Percentiles rank a stretch among this genome's conserved stretches.
These are phyloP conservation scores for Speoplatyrhinus poulsoni DNA, from an alignment of 2,113 vertebrate genomes.

Conservation along the genomic window DNA sequence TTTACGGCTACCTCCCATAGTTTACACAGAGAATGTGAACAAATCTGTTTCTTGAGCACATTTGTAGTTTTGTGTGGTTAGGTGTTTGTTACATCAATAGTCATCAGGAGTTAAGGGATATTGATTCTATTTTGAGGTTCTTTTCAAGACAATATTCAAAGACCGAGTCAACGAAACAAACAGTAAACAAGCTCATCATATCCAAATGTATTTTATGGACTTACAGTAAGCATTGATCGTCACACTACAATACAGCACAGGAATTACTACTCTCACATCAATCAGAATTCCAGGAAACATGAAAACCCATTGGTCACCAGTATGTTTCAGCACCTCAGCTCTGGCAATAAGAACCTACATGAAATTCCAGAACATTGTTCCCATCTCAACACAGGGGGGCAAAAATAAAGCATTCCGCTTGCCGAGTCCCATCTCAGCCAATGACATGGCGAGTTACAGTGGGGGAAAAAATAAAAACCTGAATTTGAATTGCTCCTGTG, in stretches of 20 bases:
- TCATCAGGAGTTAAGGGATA: slow-evolving; percentile 30
- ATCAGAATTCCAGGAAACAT: too few species aligned
- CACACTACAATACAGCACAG: background rate
- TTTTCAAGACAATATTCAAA: slow-evolving; percentile 9
- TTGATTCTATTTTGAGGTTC: slow-evolving; percentile 15
- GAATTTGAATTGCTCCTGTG: slow-evolving; percentile 28
- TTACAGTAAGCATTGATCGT: slow-evolving; percentile 16
- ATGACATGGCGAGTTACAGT: slow-evolving; percentile 15
- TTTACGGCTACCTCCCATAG: slow-evolving; percentile 59
- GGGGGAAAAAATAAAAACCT: slow-evolving; percentile 21
- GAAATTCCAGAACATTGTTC: too few species aligned
- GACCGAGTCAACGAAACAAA: slow-evolving; percentile 26
- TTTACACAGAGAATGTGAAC: slow-evolving; percentile 35
- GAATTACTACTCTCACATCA: too few species aligned
- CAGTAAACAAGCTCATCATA: slow-evolving; percentile 29
- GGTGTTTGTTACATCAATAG: slow-evolving; percentile 9
- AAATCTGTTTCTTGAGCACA: slow-evolving; percentile 1
- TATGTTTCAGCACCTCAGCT: too few species aligned
- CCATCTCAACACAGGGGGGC: slow-evolving; percentile 9
- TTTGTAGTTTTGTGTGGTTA: slow-evolving; percentile 8
- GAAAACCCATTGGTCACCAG: too few species aligned
- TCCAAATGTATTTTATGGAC: slow-evolving; percentile 28
- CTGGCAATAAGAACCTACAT: too few species aligned
- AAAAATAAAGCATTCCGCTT: slow-evolving; percentile 19
- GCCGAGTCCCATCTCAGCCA: slow-evolving; percentile 29